Conservation (phyloP, 1,140 invertebrate species). For the Platyura marginata region DNA sequence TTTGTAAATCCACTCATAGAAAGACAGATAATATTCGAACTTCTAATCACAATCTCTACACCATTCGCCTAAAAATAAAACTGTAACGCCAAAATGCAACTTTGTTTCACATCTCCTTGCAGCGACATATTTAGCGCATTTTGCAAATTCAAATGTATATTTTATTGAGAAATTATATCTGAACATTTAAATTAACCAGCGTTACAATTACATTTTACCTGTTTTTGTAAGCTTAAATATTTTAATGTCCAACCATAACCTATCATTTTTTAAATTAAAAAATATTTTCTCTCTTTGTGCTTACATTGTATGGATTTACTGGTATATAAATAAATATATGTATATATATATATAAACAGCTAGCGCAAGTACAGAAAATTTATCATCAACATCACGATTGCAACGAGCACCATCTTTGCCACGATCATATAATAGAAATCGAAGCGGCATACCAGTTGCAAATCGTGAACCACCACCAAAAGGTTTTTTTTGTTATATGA, state of each 20-base stretch:
- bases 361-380: slow-evolving; percentile 37
- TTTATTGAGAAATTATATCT: background rate
- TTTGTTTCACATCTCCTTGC: too few relatives aligned
- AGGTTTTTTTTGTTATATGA: slow-evolving; percentile 2
- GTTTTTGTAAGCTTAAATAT: background rate
- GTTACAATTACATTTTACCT: too few relatives aligned
- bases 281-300: slow-evolving; percentile 15
- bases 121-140: too few relatives aligned
- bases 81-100: too few relatives aligned
- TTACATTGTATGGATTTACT: slow-evolving; percentile 10
- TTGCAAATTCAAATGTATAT: background rate
- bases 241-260: background rate
- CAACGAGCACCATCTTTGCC: slow-evolving; percentile 37
- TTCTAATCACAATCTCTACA: too few relatives aligned
- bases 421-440: slow-evolving; percentile 31
- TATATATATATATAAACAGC: background rate
- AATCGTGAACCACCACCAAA: slow-evolving; percentile 12
- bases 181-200: too few relatives aligned
- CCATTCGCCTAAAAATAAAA: too few relatives aligned
- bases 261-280: slow-evolving; percentile 1
- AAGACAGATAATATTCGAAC: too few relatives aligned
- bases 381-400: slow-evolving; percentile 25
- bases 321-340: too few relatives aligned
- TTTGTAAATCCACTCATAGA: too few relatives aligned
- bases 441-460: slow-evolving; percentile 29